Evolutionary conservation across 2,888 invertebrate species (phyloP), one percentile per base, ranked within the genome.

Genomic region (Tiliacea citrago): DNA sequence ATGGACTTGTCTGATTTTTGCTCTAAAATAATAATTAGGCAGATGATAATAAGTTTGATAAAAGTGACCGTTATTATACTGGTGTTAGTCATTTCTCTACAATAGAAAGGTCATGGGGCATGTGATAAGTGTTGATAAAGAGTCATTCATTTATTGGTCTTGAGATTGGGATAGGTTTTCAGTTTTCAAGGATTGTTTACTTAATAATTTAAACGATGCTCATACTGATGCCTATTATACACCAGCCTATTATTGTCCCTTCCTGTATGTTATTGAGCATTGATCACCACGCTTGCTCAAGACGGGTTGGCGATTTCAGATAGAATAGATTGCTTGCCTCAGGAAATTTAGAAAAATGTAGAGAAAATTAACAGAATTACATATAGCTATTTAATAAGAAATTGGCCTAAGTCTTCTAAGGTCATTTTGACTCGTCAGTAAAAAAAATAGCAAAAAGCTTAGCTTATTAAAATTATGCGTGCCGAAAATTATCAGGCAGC

Each of bases 41-140:
- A n/a, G 16, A n/a, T 65, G 62, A 61, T 73, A 62, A 63, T 77
- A 71, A 45, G 1, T 68, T 57, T 62, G 75, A 86, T 84, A 84
- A 78, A 68, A 57, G 1, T 4, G 35, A 16, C 73, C 60, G 85
- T 82, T 84, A 78, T n/a, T 66, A 24, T 5, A 21, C 13, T 53
- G 10, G 6, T 47, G 49, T 83, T 74, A 70, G 73, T 80, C 53
- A 77, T 75, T 55, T 72, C 3, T 70, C 63, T 72, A 65, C 65
- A 67, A 65, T 68, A 77, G 42, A 29, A 61, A 69, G 79, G 77
- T 77, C 73, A 76, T 6, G 73, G 57, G 55, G 12, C 47, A 12
- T 42, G 10, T 51, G 75, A 76, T 79, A 68, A 75, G 6, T 45
- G 10, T 13, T 39, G 51, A 49, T 78, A 55, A 57, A 16, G 1